A percentile compares a stretch with the other conserved stretches of the same genome.
These are phyloP conservation scores for Meteorus sp. DNA, from an alignment of 1,140 invertebrate genomes.

Conservation along the genomic window DNA sequence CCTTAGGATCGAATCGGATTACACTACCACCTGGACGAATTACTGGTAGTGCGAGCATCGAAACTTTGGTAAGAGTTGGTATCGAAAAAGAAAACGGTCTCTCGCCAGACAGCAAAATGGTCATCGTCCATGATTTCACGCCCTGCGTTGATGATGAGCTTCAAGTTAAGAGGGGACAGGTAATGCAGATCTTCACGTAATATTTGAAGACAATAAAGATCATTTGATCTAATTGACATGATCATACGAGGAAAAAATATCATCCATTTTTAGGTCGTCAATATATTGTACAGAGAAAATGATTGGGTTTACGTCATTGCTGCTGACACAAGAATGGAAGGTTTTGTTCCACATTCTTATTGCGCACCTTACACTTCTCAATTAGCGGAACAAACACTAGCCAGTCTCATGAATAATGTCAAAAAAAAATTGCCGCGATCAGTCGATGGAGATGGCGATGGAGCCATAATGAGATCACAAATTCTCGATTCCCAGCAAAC, in stretches of 20 bases:
- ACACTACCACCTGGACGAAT: conserved; percentile 73
- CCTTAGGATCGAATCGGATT: conserved; percentile 43
- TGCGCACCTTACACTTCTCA: conserved; percentile 84
- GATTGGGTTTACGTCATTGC: conserved; percentile 96
- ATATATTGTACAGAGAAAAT: conserved; percentile 91
- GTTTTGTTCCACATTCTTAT: conserved; percentile 93
- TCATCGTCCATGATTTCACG: conserved; percentile 91
- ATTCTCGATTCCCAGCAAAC: conserved; percentile 56
- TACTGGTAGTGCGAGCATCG: conserved; percentile 92
- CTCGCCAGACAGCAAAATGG: conserved; percentile 92
- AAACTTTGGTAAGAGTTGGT: conserved; percentile 90
- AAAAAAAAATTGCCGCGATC: conserved; percentile 84
- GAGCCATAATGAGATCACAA: conserved; percentile 46
- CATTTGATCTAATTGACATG: not conserved
- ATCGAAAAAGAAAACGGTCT: conserved; percentile 92
- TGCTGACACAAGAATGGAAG: conserved; percentile 83
- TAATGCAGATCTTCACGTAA: conserved; percentile 40
- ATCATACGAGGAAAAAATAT: too few relatives aligned
- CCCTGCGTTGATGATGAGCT: conserved; percentile 94
- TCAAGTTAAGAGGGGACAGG: conserved; percentile 73
- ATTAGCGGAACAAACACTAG: conserved; percentile 72
- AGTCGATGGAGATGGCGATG: conserved; percentile 49
- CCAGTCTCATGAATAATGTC: conserved; percentile 64
- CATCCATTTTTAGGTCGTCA: conserved; percentile 69
- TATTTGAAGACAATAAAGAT: conserved; percentile 9